Percentiles rank a stretch among this genome's conserved stretches.
Evolutionary conservation across 2,797 vertebrate species (phyloP).

Genomic region (Acrossocheilus wenchowensis): DNA sequence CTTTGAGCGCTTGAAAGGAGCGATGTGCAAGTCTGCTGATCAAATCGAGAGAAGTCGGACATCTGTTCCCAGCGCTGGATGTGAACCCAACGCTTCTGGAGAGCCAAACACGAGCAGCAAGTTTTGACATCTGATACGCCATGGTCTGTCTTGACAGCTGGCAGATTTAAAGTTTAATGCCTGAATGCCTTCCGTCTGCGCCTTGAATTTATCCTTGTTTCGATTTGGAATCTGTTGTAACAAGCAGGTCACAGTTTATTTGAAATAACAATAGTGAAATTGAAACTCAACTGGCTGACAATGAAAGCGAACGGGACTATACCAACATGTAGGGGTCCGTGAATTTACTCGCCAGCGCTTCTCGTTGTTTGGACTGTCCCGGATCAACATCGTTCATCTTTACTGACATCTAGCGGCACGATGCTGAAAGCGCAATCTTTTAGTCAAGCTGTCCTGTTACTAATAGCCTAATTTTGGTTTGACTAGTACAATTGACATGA

Average conservation of each 20-base stretch:
- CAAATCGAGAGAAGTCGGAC: slow-evolving; percentile 10
- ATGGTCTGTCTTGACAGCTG: slow-evolving; percentile 59
- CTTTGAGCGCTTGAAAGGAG: slow-evolving; percentile 29
- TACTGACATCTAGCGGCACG: slow-evolving; percentile 47
- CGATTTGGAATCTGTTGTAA: neutral
- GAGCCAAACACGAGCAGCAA: slow-evolving; percentile 59
- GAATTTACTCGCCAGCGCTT: neutral
- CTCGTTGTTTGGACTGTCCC: slow-evolving; percentile 13
- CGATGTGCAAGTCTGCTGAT: slow-evolving; percentile 19
- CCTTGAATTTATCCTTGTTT: neutral
- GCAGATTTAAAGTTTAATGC: slow-evolving; percentile 1
- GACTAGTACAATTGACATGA: neutral
- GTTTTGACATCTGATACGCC: slow-evolving; percentile 69
- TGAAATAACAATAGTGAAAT: neutral
- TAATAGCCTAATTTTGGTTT: neutral
- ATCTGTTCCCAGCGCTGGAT: slow-evolving; percentile 24
- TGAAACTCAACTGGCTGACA: slow-evolving; percentile 19
- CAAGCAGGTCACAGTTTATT: neutral
- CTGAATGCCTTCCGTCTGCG: neutral
- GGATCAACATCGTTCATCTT: neutral
- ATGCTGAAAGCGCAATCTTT: neutral
- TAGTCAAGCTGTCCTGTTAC: too few species aligned
- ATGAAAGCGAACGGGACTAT: slow-evolving; percentile 13
- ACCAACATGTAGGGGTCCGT: slow-evolving; percentile 51
- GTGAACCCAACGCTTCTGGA: slow-evolving; percentile 46